These are phyloP conservation scores for Salticus scenicus DNA, from an alignment of 2,888 invertebrate genomes.

Conservation along the genomic window DNA sequence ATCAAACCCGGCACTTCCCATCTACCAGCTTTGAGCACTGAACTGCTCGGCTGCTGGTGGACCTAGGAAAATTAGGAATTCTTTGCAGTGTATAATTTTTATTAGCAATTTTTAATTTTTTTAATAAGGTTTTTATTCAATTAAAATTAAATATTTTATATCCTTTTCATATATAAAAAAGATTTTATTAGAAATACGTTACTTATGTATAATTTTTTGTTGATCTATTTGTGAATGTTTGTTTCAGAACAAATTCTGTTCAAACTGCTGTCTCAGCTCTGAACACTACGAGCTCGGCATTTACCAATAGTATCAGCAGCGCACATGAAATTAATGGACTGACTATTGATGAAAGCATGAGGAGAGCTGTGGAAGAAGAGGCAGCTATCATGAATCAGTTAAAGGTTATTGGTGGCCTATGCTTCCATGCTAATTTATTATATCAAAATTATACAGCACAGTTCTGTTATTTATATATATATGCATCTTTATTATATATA, in stretches of 20 bases:
- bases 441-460: background rate
- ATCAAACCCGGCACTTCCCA: too few species aligned
- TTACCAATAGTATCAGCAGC: slow-evolving; percentile 75
- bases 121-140: too few species aligned
- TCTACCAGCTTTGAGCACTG: too few species aligned
- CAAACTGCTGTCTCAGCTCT: slow-evolving; percentile 91
- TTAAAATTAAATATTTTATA: too few species aligned
- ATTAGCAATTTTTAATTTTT: too few species aligned
- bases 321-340: slow-evolving; percentile 63
- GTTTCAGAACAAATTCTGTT: slow-evolving; percentile 86
- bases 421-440: background rate
- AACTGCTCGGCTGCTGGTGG: too few species aligned
- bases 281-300: slow-evolving; percentile 90
- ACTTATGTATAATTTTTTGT: too few species aligned
- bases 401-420: slow-evolving; percentile 89
- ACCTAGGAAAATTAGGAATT: too few species aligned
- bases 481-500: background rate
- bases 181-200: too few species aligned
- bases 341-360: slow-evolving; percentile 67
- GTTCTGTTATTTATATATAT: background rate
- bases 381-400: slow-evolving; percentile 96
- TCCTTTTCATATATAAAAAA: too few species aligned
- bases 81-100: too few species aligned
- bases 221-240: too few species aligned
- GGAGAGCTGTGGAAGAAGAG: slow-evolving; percentile 87